Percentiles rank a stretch among this genome's conserved stretches.
Evolutionary conservation across 2,113 vertebrate genomes (phyloP).

Genomic region (Galeopterus variegatus): DNA sequence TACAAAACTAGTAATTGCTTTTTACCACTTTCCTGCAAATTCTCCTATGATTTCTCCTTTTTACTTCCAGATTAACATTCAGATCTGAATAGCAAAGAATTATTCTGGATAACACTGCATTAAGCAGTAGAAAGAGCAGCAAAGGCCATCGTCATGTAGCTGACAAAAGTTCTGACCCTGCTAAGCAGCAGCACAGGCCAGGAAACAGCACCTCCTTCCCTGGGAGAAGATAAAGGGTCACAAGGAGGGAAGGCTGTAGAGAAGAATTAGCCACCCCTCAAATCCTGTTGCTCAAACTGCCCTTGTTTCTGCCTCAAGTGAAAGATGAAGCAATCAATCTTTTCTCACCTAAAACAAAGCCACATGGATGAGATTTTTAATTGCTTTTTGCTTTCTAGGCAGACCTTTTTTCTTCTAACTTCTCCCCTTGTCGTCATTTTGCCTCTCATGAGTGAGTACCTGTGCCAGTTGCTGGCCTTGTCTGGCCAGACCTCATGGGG

Average conservation of each 20-base stretch:
- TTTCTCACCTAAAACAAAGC: background rate
- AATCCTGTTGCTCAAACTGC: background rate
- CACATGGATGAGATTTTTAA: background rate
- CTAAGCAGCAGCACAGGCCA: background rate
- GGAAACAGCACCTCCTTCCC: background rate
- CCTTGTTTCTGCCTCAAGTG: background rate
- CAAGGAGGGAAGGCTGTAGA: background rate
- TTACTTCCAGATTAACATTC: background rate
- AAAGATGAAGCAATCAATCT: background rate
- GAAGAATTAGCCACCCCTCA: background rate
- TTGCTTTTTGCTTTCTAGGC: background rate
- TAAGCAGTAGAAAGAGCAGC: conserved; percentile 14
- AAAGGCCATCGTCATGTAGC: background rate
- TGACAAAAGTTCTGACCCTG: background rate
- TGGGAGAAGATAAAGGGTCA: background rate
- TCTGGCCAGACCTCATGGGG: background rate
- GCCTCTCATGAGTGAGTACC: background rate
- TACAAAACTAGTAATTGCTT: background rate
- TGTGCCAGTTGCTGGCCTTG: background rate
- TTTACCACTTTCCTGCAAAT: background rate
- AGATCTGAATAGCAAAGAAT: background rate
- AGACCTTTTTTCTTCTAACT: background rate
- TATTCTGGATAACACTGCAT: background rate
- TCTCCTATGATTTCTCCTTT: background rate
- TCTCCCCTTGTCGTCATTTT: background rate